Evolutionary conservation across 1,140 invertebrate species (phyloP).

Genomic region (Cyrtorhinus lividipennis): DNA sequence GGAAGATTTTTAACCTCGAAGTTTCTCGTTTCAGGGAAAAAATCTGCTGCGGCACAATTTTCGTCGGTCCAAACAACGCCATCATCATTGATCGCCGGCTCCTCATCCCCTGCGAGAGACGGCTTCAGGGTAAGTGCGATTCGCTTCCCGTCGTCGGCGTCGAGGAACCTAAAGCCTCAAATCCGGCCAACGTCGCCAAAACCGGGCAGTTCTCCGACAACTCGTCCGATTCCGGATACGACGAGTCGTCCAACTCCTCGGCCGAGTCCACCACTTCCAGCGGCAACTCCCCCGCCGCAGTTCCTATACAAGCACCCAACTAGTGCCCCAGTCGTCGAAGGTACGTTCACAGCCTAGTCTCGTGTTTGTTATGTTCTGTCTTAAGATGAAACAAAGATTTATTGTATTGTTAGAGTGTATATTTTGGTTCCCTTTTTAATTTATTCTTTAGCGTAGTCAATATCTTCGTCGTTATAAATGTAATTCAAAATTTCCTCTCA

Average conservation of each 20-base stretch:
- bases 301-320: conserved; percentile 9
- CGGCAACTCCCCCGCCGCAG: conserved; percentile 5
- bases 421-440: neutral
- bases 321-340: conserved; percentile 1
- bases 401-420: neutral
- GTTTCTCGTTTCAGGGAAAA: conserved; percentile 49
- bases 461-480: too few species aligned
- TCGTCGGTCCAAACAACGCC: conserved; percentile 47
- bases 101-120: conserved; percentile 42
- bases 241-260: conserved; percentile 41
- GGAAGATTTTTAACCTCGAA: too few species aligned
- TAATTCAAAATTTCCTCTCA: neutral
- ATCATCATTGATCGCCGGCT: conserved; percentile 45
- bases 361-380: conserved; percentile 6
- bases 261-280: neutral
- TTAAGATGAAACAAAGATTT: neutral
- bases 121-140: conserved; percentile 22
- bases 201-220: conserved; percentile 36
- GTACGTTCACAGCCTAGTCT: conserved; percentile 4
- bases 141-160: neutral
- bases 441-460: neutral
- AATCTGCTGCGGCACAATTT: conserved; percentile 58
- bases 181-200: conserved; percentile 26
- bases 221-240: conserved; percentile 46
- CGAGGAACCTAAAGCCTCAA: too few species aligned